These are phyloP conservation scores for Orientallactaga sibirica DNA, from an alignment of 2,797 vertebrate species.

Conservation along the genomic window DNA sequence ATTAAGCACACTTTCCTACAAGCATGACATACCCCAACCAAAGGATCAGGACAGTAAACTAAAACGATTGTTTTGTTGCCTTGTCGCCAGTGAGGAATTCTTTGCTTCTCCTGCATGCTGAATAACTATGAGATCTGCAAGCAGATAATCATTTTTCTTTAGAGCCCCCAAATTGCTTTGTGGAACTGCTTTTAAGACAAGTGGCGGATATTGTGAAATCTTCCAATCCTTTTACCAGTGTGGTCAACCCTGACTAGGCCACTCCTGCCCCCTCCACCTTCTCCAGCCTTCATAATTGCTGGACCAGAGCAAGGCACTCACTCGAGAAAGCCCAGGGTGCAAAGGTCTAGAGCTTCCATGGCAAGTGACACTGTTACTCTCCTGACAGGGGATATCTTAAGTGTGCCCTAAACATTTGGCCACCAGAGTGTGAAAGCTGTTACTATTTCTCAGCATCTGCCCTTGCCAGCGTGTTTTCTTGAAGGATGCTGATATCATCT, in stretches of 20 bases:
- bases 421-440: neutral
- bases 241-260: neutral
- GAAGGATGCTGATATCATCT: neutral
- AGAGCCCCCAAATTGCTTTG: neutral
- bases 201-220: neutral
- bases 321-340: neutral
- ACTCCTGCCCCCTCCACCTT: neutral
- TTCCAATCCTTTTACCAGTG: neutral
- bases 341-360: neutral
- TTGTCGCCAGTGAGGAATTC: neutral
- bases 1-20: neutral
- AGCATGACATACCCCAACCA: neutral
- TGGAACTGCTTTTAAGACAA: neutral
- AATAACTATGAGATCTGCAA: neutral
- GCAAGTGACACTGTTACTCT: neutral
- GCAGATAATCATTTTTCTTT: neutral
- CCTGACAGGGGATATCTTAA: neutral
- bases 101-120: neutral
- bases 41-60: neutral
- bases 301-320: neutral
- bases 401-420: neutral
- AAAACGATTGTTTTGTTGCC: neutral
- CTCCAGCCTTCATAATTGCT: neutral
- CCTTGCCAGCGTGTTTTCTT: neutral
- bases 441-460: neutral